Base-by-base conservation (phyloP, 2,888 invertebrate genomes). In the Poecilus cupreus region DNA sequence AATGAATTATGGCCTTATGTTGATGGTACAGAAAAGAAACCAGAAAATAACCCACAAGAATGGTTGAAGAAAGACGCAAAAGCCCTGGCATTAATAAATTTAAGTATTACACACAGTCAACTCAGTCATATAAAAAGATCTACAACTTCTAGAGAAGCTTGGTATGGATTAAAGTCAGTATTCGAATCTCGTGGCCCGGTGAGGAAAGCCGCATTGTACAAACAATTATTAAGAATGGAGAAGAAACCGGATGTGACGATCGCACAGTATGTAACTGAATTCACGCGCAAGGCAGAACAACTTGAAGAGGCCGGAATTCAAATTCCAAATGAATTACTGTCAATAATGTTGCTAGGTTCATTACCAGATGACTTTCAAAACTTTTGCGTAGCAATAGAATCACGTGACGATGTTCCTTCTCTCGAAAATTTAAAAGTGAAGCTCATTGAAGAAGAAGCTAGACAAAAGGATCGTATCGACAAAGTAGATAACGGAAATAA, bases 281-380 rank as follows among this genome's bases (percentile, higher is more conserved):
- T 84, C 39, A 13, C 46, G 1, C 16, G 51, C 3, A 85, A 83
- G 46, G 83, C 81, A 1, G 83, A 85, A 32, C 83, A 83, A n/a
- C 54, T 84, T 0, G 80, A 68, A 78, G 83, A 84, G 32, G 82
- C 83, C 0, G 83, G 82, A n/a, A 85, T 85, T 4, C n/a, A 60
- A 13, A 82, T 85, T 37, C 84, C 83, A 11, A 70, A 83, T 37
- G 84, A 84, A 13, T 13, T 85, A 43, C n/a, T 83, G n/a, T 82
- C 84, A 3, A 82, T 84, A 81, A 85, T 84, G 80, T 54, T 85
- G 13, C 13, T 85, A 11, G 77, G 81, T 37, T 83, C 82, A 0
- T 80, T 85, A 80, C 83, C 84, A 20, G 8, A 24, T 2, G 82
- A 85, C 11, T 85, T 78, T 37, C 82, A 85, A 16, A 83, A 81